A percentile compares a stretch with the other conserved stretches of the same genome.
These are phyloP conservation scores for Ochotona princeps DNA, from an alignment of 2,113 vertebrate species.

Conservation along the genomic window DNA sequence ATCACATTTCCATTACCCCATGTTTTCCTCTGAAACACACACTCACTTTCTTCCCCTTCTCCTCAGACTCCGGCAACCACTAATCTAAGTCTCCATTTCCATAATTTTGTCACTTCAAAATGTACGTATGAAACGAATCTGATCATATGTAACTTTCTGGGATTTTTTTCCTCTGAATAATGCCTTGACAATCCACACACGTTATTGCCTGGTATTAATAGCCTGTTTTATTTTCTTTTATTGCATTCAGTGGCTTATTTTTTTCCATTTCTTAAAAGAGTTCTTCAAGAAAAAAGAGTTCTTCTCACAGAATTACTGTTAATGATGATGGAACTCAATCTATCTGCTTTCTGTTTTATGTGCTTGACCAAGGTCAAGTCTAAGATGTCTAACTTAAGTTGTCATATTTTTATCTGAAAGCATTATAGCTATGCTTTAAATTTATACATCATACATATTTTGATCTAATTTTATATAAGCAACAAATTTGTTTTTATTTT, in stretches of 20 bases:
- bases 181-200: background rate
- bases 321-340: background rate
- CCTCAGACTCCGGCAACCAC: background rate
- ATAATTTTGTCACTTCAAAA: slow-evolving; percentile 12
- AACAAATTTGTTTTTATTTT: background rate
- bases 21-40: background rate
- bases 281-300: no score
- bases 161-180: background rate
- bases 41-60: background rate
- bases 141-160: background rate
- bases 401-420: background rate
- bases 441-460: background rate
- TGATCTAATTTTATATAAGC: background rate
- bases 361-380: background rate
- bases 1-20: background rate
- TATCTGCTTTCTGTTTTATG: background rate
- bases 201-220: background rate
- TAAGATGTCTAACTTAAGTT: background rate
- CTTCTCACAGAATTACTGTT: background rate
- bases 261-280: background rate
- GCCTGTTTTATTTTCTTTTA: background rate
- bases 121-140: background rate
- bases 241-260: background rate
- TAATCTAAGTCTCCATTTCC: background rate
- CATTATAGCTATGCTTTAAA: background rate